phyloP scores from a whole-genome alignment of 2,113 vertebrate genomes.

The Atlantisia rogersi region DNA sequence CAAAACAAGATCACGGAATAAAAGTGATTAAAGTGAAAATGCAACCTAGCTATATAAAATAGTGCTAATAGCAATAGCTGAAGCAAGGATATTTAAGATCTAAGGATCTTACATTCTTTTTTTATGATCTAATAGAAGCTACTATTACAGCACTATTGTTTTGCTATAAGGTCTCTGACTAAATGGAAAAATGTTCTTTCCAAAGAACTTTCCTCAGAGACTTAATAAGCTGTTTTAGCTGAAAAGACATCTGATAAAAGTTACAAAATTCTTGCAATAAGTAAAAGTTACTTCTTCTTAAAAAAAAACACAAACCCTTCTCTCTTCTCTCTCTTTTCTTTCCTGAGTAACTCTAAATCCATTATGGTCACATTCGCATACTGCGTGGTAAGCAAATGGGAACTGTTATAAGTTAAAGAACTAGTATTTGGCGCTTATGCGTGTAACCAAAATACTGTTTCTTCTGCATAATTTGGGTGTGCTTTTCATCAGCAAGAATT shows the following conservation, averaged over 20 bases:
- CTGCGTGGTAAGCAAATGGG: background rate
- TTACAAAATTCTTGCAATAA: constrained; percentile 3
- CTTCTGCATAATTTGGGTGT: constrained; percentile 40
- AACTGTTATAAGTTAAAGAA: constrained; percentile 29
- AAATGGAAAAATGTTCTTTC: constrained; percentile 60
- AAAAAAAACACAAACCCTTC: background rate
- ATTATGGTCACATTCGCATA: background rate
- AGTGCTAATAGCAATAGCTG: constrained; percentile 60
- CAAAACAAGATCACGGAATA: constrained; percentile 65
- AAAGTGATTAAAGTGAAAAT: constrained; percentile 65
- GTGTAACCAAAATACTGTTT: constrained; percentile 30
- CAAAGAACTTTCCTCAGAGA: constrained; percentile 26
- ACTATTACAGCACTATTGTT: constrained; percentile 66
- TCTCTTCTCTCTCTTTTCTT: background rate
- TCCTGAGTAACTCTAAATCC: constrained; percentile 52
- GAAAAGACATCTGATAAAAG: constrained; percentile 64
- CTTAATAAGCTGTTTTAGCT: constrained; percentile 48
- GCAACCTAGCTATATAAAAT: constrained; percentile 45
- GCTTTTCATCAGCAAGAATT: constrained; percentile 70
- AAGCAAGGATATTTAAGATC: constrained; percentile 60
- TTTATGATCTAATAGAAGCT: constrained; percentile 69
- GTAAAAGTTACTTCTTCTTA: constrained; percentile 8
- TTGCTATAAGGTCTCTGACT: constrained; percentile 45
- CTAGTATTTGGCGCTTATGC: constrained; percentile 27
- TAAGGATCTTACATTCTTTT: constrained; percentile 61